Percentiles rank a stretch among this genome's conserved stretches.
phyloP scores from a whole-genome alignment of 2,888 invertebrate species.

The Eucera pruinosa region DNA sequence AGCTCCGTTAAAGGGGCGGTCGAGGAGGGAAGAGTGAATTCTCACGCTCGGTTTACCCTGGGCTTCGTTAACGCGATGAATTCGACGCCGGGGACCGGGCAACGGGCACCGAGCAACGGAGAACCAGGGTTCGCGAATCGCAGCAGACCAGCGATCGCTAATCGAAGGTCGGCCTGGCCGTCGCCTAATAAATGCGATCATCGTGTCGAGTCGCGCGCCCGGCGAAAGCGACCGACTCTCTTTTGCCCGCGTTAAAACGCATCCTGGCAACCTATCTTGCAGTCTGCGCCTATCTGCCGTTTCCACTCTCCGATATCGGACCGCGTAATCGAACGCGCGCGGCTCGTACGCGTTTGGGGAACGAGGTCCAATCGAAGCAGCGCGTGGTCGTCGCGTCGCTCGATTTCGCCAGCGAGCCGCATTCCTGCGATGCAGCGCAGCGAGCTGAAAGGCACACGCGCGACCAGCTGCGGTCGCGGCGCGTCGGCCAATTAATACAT shows the following conservation, averaged over 20 bases:
- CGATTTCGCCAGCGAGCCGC: not conserved
- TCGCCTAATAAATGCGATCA: conserved; percentile 37
- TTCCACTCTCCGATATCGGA: too few species aligned
- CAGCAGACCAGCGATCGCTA: conserved; percentile 39
- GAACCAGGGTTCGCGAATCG: too few species aligned
- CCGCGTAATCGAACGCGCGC: not conserved
- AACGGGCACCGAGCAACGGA: too few species aligned
- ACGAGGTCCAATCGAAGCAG: not conserved
- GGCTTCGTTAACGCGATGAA: conserved; percentile 72
- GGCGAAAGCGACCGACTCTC: not conserved
- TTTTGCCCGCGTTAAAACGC: too few species aligned
- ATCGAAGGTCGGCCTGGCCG: conserved; percentile 56
- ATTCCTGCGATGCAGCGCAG: conserved; percentile 10
- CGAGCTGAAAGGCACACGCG: conserved; percentile 38
- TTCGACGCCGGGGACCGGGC: conserved; percentile 55
- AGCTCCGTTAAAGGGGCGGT: conserved; percentile 46
- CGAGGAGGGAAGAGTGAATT: conserved; percentile 56
- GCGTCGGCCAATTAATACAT: conserved; percentile 59
- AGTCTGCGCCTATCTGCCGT: too few species aligned
- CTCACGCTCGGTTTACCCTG: conserved; percentile 75
- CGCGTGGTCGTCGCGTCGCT: not conserved
- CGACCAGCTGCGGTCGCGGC: conserved; percentile 48
- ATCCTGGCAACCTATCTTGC: too few species aligned
- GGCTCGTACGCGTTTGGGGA: not conserved
- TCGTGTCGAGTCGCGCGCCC: conserved; percentile 8